Base-by-base conservation (phyloP, 2,113 vertebrate genomes). In the Spermophilus dauricus region DNA sequence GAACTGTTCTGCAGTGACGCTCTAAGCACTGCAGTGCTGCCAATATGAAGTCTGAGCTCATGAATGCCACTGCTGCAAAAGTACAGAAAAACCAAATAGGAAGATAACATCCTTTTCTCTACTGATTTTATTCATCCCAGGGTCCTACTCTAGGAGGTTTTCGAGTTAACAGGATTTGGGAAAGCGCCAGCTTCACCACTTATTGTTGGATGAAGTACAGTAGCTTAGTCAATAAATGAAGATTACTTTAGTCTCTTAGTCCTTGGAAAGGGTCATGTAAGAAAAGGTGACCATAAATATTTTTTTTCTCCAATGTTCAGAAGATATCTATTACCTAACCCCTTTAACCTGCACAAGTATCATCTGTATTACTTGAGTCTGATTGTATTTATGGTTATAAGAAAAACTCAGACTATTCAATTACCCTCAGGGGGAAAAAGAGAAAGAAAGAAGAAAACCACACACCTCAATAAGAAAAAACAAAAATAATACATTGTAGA, bases 191-290 rank as follows among this genome's bases (percentile, higher is more conserved):
- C 42, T 87, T 96, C 77, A 78, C 83, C 89, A 65, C 83, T 86
- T 76, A 86, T 0, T 86, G 42, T n/a, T 94, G 86, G 75, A 61
- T 2, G 0, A 30, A 95, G 42, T 83, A 24, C 20, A 86, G 89
- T 48, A 86, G 56, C 67, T 91, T 63, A 75, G 77, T 86, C 80
- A 92, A 92, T 83, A 97, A 87, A 92, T 86, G 39, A 96, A 95
- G 89, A 86, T 97, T 86, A 86, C 91, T 95, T 96, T 82, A 93
- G 86, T 32, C 82, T 90, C 80, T 86, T 28, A 34, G 93, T 65
- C 93, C 73, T 85, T 82, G 84, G 65, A 87, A 95, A 80, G 87
- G 86, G 86, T 37, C 69, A 56, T 56, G 30, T 67, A 78, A 91
- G 82, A 75, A 95, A 96, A 73, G 22, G 45, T 48, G 70, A 56